phyloP scores from a whole-genome alignment of 2,888 invertebrate genomes.

The Agrenia bidenticulata region DNA sequence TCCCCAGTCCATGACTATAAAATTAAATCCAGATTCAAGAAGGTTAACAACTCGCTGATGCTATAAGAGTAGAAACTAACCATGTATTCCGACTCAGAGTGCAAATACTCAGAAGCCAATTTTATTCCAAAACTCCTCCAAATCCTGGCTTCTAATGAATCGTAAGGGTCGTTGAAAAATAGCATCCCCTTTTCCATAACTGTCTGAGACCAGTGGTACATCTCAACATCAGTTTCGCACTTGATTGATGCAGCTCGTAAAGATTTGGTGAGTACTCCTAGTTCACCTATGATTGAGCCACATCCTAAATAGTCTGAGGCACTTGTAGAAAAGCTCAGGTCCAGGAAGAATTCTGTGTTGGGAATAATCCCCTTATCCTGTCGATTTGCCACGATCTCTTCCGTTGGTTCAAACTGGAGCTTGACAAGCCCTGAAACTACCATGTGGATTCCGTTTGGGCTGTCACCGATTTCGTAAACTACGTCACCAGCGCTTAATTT shows the following conservation, averaged over 20 bases:
- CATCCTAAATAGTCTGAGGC: conserved; percentile 64
- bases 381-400: conserved; percentile 58
- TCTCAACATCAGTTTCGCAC: conserved; percentile 64
- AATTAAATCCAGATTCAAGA: neutral
- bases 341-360: conserved; percentile 61
- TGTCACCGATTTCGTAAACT: conserved; percentile 55
- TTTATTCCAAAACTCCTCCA: conserved; percentile 66
- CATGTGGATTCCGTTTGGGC: conserved; percentile 57
- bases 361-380: conserved; percentile 59
- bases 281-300: conserved; percentile 65
- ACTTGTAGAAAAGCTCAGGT: conserved; percentile 59
- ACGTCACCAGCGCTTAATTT: conserved; percentile 55
- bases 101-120: conserved; percentile 61
- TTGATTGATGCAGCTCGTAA: conserved; percentile 63
- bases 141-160: conserved; percentile 63
- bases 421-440: conserved; percentile 58
- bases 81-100: conserved; percentile 59
- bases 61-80: conserved; percentile 47
- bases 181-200: conserved; percentile 55
- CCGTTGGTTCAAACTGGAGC: conserved; percentile 55
- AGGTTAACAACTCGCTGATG: conserved; percentile 1
- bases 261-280: conserved; percentile 63
- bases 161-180: conserved; percentile 57
- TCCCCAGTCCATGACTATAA: conserved; percentile 63
- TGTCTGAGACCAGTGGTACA: conserved; percentile 55